A percentile compares a stretch with the other conserved stretches of the same genome.
These are phyloP conservation scores for Rissa tridactyla DNA, from an alignment of 2,113 vertebrate genomes.

Conservation along the genomic window DNA sequence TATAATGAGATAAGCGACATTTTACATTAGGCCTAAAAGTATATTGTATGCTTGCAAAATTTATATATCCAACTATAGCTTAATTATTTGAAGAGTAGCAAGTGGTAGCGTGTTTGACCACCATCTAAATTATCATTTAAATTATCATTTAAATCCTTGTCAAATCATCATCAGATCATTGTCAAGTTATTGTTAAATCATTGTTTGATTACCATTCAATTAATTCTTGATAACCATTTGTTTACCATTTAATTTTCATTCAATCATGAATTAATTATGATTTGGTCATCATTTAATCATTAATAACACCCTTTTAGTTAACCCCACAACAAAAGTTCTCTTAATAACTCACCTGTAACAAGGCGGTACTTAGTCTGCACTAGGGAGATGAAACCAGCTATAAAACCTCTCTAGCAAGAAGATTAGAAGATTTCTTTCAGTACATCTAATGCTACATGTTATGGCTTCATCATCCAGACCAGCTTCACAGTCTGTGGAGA, in stretches of 20 bases:
- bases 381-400: neutral
- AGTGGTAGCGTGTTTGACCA: neutral
- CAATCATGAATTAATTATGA: neutral
- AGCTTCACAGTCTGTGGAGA: neutral
- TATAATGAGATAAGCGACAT: neutral
- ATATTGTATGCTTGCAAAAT: neutral
- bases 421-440: neutral
- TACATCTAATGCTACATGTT: neutral
- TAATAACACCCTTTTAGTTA: neutral
- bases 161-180: neutral
- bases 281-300: neutral
- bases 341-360: neutral
- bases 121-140: neutral
- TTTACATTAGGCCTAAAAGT: neutral
- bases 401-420: neutral
- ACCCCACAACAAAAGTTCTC: neutral
- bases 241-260: neutral
- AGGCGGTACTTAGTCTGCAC: neutral
- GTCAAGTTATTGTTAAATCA: neutral
- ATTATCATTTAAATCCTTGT: neutral
- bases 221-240: neutral
- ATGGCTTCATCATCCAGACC: neutral
- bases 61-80: neutral
- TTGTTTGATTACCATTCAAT: neutral
- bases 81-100: neutral